phyloP scores from a whole-genome alignment of 2,888 invertebrate species.

The Stenolophus ochropezus region DNA sequence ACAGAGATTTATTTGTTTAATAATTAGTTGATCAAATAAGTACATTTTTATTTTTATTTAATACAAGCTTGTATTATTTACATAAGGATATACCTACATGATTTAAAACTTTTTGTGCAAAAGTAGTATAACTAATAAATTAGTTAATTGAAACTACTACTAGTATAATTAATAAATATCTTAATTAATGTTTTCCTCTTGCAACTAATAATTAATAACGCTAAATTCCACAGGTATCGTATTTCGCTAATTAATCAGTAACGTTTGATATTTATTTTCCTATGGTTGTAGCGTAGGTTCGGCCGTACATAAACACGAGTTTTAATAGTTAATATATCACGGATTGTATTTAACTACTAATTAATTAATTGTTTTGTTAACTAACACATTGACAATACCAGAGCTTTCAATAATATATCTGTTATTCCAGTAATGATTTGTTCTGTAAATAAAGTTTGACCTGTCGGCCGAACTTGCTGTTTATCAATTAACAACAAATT shows the following conservation, averaged over 20 bases:
- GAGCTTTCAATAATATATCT: slow-evolving; percentile 15
- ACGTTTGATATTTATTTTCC: slow-evolving; percentile 7
- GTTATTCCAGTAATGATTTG: slow-evolving; percentile 15
- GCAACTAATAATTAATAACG: neutral
- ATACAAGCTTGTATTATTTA: no score
- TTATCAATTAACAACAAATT: neutral
- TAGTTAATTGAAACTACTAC: no score
- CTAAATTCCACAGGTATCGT: slow-evolving; percentile 21
- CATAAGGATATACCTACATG: no score
- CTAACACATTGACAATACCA: neutral
- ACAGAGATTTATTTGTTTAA: no score
- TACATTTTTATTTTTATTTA: no score
- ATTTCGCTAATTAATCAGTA: neutral
- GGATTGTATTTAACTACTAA: slow-evolving; percentile 20
- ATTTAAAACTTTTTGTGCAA: no score
- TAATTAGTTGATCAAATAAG: no score
- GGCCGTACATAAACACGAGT: slow-evolving; percentile 9
- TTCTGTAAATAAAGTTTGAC: neutral
- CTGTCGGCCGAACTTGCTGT: neutral
- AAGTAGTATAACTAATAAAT: no score
- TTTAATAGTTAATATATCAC: slow-evolving; percentile 36
- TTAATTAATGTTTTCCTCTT: no score
- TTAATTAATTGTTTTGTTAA: slow-evolving; percentile 38
- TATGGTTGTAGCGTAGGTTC: neutral
- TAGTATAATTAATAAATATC: no score